Base-by-base conservation (phyloP, 2,113 vertebrate species). In the Fulica atra region DNA sequence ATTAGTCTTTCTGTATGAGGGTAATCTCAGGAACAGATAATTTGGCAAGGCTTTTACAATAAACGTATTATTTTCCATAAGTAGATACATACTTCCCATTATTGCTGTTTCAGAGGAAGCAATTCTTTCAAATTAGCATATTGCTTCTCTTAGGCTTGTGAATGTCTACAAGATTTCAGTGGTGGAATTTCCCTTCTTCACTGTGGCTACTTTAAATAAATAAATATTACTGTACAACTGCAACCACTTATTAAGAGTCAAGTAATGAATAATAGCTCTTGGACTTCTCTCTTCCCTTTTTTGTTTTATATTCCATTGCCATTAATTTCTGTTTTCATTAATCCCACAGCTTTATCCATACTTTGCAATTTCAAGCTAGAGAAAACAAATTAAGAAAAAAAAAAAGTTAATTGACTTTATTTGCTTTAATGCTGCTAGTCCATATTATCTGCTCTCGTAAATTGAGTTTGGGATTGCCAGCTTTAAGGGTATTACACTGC, bases 381-480 rank as follows among this genome's bases (percentile, higher is more conserved):
- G 95, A 96, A 97, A 97, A 98, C 96, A 98, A 98, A 98, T 98
- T 96, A 98, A 97, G 96, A 65, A 97, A 87, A 93, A 94, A 97
- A 92, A 25, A n/a, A 23, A 1, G 66, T 95, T 98, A 98, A 99
- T 99, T 98, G 96, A 98, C 98, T 98, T 98, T 98, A 98, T 99
- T 98, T 99, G 97, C 97, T 97, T 98, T 98, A 98, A 97, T 96
- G 86, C 98, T 98, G 98, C 97, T 98, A 98, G 97, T 97, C 97
- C 96, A 97, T 98, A 98, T 98, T 97, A 98, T 98, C 98, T 97
- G 96, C 97, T 96, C 97, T 98, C 96, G 97, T 97, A 98, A 99
- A 99, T 98, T 98, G 97, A 98, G 97, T 98, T 98, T 97, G 97
- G 97, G 97, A 97, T 98, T 97, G 97, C 97, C 95, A 96, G 98